Percentiles rank a stretch among this genome's conserved stretches.
These are phyloP conservation scores for Pterocles burchelli DNA, from an alignment of 2,113 vertebrate species.

Conservation along the genomic window DNA sequence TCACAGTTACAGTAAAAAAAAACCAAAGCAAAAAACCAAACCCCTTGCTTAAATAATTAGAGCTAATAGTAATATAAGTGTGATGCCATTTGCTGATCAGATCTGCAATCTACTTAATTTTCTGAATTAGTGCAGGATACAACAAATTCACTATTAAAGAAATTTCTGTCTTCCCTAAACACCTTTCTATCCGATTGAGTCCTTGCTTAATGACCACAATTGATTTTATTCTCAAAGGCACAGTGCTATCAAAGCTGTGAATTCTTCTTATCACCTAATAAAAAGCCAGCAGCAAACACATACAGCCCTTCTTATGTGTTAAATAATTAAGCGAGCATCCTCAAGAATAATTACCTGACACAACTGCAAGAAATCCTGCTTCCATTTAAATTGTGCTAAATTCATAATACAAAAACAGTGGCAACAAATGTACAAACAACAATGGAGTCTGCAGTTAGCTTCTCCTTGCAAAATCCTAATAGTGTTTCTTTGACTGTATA, in stretches of 20 bases:
- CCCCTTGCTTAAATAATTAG: not conserved
- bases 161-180: not conserved
- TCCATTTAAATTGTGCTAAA: not conserved
- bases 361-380: not conserved
- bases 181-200: not conserved
- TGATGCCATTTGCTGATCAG: not conserved
- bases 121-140: not conserved
- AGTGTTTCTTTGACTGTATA: not conserved
- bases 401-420: not conserved
- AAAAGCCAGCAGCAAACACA: not conserved
- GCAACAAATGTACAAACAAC: not conserved
- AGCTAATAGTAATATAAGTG: not conserved
- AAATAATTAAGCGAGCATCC: not conserved
- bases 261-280: constrained; percentile 1
- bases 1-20: not conserved
- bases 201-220: not conserved
- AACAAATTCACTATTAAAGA: not conserved
- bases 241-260: not conserved
- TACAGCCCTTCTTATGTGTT: not conserved
- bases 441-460: not conserved
- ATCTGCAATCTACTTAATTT: not conserved
- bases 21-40: not conserved
- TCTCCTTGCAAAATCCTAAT: not conserved
- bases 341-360: constrained; percentile 1
- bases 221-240: not conserved